Conservation (phyloP, 2,888 invertebrate genomes). For the Scrobipalpa atriplicella region DNA sequence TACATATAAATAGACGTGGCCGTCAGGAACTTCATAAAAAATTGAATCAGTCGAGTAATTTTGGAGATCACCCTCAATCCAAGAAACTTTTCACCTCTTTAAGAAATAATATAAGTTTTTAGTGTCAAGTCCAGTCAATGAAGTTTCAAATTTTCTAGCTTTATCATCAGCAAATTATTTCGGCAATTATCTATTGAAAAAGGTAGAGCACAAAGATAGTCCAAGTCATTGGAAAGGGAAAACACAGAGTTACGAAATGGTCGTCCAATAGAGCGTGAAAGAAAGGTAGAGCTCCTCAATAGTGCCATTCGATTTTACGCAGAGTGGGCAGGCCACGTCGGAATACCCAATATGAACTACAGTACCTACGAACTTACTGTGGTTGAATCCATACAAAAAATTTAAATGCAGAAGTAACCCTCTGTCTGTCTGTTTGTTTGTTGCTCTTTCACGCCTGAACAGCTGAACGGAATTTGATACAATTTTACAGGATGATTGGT, state of each 20-base stretch:
- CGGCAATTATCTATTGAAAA: not conserved
- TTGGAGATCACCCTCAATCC: too few relatives aligned
- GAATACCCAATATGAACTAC: constrained; percentile 7
- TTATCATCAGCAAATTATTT: not conserved
- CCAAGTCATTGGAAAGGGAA: constrained; percentile 52
- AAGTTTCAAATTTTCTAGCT: not conserved
- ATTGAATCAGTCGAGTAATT: too few relatives aligned
- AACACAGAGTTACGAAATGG: constrained; percentile 62
- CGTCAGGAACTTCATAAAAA: too few relatives aligned
- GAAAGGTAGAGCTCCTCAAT: constrained; percentile 36
- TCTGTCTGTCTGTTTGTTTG: too few relatives aligned
- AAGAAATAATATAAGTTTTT: too few relatives aligned
- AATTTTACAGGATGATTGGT: too few relatives aligned
- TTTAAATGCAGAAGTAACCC: too few relatives aligned
- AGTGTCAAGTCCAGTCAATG: not conserved
- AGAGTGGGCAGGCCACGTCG: constrained; percentile 25
- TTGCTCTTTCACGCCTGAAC: too few relatives aligned
- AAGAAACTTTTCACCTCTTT: too few relatives aligned
- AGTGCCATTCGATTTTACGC: constrained; percentile 30
- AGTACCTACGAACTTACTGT: not conserved
- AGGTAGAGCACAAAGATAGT: not conserved
- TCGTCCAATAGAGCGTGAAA: constrained; percentile 63
- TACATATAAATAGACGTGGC: too few relatives aligned
- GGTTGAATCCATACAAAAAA: not conserved
- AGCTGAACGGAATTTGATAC: too few relatives aligned